phyloP scores from a whole-genome alignment of 2,113 vertebrate species.

The Phainopepla nitens region DNA sequence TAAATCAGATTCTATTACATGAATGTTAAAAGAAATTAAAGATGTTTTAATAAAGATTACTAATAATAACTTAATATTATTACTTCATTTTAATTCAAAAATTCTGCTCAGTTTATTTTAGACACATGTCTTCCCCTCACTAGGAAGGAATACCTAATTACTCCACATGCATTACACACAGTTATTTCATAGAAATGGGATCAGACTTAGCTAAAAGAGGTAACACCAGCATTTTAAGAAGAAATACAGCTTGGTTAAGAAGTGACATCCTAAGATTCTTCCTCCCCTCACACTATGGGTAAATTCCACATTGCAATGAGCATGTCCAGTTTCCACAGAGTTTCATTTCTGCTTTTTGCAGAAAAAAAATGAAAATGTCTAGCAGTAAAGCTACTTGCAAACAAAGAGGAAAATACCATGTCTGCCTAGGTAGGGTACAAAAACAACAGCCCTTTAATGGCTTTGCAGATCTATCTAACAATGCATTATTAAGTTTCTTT shows the following conservation, averaged over 20 bases:
- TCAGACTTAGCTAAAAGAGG: background rate
- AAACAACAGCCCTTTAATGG: background rate
- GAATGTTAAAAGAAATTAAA: constrained; percentile 71
- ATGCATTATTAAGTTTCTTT: background rate
- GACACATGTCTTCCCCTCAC: constrained; percentile 8
- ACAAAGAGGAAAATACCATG: background rate
- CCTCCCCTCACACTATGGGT: background rate
- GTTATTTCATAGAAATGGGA: background rate
- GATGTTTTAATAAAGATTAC: constrained; percentile 70
- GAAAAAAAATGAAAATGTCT: background rate
- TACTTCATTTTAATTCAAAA: constrained; percentile 66
- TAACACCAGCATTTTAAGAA: background rate
- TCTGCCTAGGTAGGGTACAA: background rate
- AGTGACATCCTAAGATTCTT: background rate
- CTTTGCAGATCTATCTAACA: background rate
- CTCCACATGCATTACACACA: background rate
- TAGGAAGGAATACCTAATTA: constrained; percentile 42
- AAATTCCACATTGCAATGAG: background rate
- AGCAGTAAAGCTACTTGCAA: background rate
- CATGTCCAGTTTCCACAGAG: background rate
- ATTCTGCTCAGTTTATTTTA: constrained; percentile 56
- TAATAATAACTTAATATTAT: constrained; percentile 66
- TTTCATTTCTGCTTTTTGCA: background rate
- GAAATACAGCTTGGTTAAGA: background rate
- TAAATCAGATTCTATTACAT: constrained; percentile 68